phyloP scores from a whole-genome alignment of 2,113 vertebrate genomes.

The Poecile atricapillus region DNA sequence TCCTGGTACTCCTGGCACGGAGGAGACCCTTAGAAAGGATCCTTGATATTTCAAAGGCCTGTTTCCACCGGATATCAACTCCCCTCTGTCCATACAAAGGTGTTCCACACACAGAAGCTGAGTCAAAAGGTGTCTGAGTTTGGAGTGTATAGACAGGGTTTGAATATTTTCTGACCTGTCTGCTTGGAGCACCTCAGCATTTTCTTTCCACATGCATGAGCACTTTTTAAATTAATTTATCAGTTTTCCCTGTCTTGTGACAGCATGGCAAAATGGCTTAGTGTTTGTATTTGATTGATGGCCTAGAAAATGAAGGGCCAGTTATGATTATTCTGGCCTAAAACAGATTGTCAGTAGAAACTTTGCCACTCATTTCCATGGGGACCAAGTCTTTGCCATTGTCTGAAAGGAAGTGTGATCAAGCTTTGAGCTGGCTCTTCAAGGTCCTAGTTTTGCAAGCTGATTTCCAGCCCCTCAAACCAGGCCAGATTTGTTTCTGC shows the following conservation, averaged over 20 bases:
- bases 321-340: background rate
- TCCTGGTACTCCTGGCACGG: background rate
- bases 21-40: background rate
- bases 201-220: background rate
- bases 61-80: background rate
- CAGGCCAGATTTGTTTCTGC: background rate
- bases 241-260: background rate
- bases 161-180: background rate
- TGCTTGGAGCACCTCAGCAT: background rate
- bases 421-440: background rate
- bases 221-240: background rate
- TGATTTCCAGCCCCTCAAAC: background rate
- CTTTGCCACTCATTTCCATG: background rate
- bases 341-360: background rate
- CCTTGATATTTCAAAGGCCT: background rate
- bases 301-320: background rate
- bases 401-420: background rate
- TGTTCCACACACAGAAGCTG: background rate
- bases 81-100: background rate
- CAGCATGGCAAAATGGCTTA: background rate
- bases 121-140: background rate
- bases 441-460: background rate
- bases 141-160: background rate
- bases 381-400: background rate
- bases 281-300: background rate